Evolutionary conservation across 2,888 invertebrate species (phyloP).

Genomic region (Tribolium freemani): DNA sequence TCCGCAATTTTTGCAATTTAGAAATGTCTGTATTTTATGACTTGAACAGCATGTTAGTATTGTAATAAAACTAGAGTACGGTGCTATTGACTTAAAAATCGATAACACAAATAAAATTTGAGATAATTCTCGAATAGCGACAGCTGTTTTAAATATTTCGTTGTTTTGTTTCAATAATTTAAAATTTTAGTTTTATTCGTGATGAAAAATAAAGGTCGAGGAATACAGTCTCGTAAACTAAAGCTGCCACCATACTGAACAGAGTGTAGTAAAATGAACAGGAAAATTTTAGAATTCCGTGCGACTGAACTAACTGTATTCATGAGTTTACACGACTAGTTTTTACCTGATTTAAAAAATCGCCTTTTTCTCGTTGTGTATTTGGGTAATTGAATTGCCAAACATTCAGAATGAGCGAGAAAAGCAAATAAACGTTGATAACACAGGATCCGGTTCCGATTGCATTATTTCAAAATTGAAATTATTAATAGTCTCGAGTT

Average conservation of each 20-base stretch:
- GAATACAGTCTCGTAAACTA: conserved; percentile 10
- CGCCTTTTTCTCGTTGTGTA: background rate
- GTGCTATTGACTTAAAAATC: conserved; percentile 30
- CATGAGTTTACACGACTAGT: background rate
- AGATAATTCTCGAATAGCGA: conserved; percentile 2
- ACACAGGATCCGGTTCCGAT: conserved; percentile 3
- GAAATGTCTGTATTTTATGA: conserved; percentile 36
- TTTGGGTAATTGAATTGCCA: conserved; percentile 5
- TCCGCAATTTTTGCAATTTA: conserved; percentile 26
- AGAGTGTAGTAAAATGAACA: conserved; percentile 20
- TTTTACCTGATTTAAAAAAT: conserved; percentile 21
- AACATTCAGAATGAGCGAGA: background rate
- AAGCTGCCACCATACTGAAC: conserved; percentile 8
- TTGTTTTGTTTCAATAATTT: conserved; percentile 3
- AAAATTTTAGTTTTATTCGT: conserved; percentile 23
- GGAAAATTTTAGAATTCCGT: conserved; percentile 11
- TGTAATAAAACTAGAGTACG: conserved; percentile 18
- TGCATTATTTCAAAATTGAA: background rate
- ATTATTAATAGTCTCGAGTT: conserved; percentile 1
- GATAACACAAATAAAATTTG: background rate
- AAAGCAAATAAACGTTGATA: conserved; percentile 7
- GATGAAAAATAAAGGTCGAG: conserved; percentile 2
- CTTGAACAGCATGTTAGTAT: conserved; percentile 17
- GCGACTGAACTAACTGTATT: conserved; percentile 9
- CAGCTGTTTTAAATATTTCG: background rate